Base-by-base conservation (phyloP, 2,888 invertebrate species). In the Myopa testacea region DNA sequence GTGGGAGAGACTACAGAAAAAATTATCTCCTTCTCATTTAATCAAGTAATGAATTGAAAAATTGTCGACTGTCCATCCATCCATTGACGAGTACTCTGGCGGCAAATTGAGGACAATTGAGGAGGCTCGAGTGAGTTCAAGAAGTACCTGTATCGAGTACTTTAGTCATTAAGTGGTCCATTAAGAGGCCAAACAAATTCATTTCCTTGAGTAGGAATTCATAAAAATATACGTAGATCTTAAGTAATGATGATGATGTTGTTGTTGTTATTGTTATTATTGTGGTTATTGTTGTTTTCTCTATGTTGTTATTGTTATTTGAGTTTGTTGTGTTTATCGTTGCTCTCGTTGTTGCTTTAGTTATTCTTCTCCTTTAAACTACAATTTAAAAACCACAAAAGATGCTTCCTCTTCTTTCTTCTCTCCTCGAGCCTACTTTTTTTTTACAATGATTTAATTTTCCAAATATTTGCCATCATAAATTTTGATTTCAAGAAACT, bases 401-500 rank as follows among this genome's bases (percentile, higher is more conserved):
- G 19, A 26, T 10, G 4, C 19, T 38, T 45, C 45, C 45, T 45
- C 45, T 45, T 6, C 45, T 45, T 45, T 1, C 45, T 45, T 10
- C 3, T 38, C 65, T 7, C 4, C 65, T 37, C 12, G 14, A 37
- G 7, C 14, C 45, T 45, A 8, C 45, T 45, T 45, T 8, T 38
- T 38, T 19, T 7, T 16, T 16, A 70, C 26, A 12, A 70, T 37
- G 70, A 70, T 70, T 70, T 45, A 73, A 73, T 73, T 62, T 73
- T 7, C 72, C 40, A 73, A 73, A 60, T 73, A 62, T 73, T 73
- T 73, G 72, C 19, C 16, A 37, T 73, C 62, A 62, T 73, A 73
- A 73, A 73, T 73, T 73, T 38, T 19, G 16, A 45, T 62, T 62
- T 38, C 6, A 26, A 62, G 26, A 34, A 50, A 10, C 50, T 50